phyloP scores from a whole-genome alignment of 2,888 invertebrate genomes.

The Anthrax anthrax region DNA sequence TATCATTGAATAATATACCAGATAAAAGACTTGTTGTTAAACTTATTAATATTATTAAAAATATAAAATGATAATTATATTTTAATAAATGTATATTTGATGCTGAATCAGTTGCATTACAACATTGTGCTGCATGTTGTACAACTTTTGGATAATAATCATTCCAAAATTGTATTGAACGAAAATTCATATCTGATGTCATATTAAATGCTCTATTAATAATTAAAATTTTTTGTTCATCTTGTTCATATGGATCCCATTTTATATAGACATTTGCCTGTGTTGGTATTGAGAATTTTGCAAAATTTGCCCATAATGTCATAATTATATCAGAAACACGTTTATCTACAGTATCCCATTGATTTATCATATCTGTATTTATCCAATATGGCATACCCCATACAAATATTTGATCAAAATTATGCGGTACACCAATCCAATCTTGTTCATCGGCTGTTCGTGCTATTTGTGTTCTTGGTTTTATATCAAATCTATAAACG shows the following conservation, averaged over 20 bases:
- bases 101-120: slow-evolving; percentile 38
- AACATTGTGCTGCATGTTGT: slow-evolving; percentile 58
- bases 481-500: slow-evolving; percentile 61
- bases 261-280: slow-evolving; percentile 55
- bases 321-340: slow-evolving; percentile 65
- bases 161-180: slow-evolving; percentile 71
- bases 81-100: too few relatives aligned
- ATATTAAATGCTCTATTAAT: slow-evolving; percentile 66
- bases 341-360: slow-evolving; percentile 66
- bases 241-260: slow-evolving; percentile 56
- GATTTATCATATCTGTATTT: slow-evolving; percentile 40
- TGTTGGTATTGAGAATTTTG: slow-evolving; percentile 56
- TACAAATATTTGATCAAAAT: slow-evolving; percentile 66
- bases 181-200: slow-evolving; percentile 59
- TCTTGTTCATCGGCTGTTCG: slow-evolving; percentile 45
- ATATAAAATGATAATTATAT: too few relatives aligned
- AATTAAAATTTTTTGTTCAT: slow-evolving; percentile 54
- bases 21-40: too few relatives aligned
- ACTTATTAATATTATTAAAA: too few relatives aligned
- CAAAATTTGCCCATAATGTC: slow-evolving; percentile 68
- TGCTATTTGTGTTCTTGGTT: slow-evolving; percentile 49
- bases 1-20: too few relatives aligned
- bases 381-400: slow-evolving; percentile 69
- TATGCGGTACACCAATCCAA: slow-evolving; percentile 69
- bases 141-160: slow-evolving; percentile 66